Evolutionary conservation across 2,888 invertebrate species (phyloP).

Genomic region (Drosophila merina): DNA sequence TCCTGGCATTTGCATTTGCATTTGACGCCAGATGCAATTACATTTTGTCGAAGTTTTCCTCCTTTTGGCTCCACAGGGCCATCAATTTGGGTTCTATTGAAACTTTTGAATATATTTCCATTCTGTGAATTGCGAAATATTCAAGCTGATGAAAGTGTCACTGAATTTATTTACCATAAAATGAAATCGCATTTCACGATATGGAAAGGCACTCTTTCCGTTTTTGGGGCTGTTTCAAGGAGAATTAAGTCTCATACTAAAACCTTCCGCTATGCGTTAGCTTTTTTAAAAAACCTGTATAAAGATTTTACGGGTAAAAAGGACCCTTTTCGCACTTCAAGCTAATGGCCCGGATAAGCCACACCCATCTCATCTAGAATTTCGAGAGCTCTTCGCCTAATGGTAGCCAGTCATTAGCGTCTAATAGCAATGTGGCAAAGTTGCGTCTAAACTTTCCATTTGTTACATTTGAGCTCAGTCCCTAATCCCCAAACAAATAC

Average conservation of each 20-base stretch:
- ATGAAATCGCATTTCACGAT: slow-evolving; percentile 64
- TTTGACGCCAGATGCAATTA: slow-evolving; percentile 39
- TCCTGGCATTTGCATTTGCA: slow-evolving; percentile 50
- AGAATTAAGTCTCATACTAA: neutral
- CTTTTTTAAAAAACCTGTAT: no score
- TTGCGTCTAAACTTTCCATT: slow-evolving; percentile 43
- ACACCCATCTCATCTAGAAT: slow-evolving; percentile 23
- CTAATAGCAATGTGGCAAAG: slow-evolving; percentile 31
- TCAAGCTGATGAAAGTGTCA: slow-evolving; percentile 22
- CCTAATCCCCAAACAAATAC: slow-evolving; percentile 48
- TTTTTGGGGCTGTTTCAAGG: neutral
- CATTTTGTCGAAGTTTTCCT: slow-evolving; percentile 15
- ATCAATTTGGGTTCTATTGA: slow-evolving; percentile 58
- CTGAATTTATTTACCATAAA: slow-evolving; percentile 64
- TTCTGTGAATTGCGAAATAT: slow-evolving; percentile 42
- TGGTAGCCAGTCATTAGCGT: slow-evolving; percentile 29
- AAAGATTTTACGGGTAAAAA: no score
- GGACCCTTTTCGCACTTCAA: slow-evolving; percentile 15
- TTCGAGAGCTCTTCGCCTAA: slow-evolving; percentile 32
- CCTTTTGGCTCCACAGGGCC: slow-evolving; percentile 24
- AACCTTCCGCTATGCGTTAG: slow-evolving; percentile 5
- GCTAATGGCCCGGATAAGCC: slow-evolving; percentile 23
- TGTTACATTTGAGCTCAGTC: slow-evolving; percentile 40
- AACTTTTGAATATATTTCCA: slow-evolving; percentile 64
- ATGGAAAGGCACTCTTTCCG: slow-evolving; percentile 12